Conservation (phyloP, 53 echinoderm and acorn worm genomes). For the Hippasteria phrygiana region DNA sequence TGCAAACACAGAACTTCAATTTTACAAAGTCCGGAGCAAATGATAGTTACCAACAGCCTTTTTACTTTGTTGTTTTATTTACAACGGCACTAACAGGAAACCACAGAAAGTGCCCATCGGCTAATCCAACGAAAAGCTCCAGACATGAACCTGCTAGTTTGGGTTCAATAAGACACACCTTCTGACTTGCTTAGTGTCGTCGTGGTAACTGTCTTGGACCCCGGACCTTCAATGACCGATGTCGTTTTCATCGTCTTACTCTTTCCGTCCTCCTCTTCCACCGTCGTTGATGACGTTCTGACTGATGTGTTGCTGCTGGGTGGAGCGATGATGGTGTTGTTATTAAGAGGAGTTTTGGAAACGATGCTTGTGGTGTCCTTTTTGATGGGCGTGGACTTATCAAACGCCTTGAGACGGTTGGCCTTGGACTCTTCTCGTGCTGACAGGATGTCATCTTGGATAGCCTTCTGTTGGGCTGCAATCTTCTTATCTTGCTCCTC, state of each 20-base stretch:
- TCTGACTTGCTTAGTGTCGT: slow-evolving; percentile 75
- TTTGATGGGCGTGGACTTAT: slow-evolving; percentile 26
- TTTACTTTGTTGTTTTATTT: too few species aligned
- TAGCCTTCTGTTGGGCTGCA: slow-evolving; percentile 45
- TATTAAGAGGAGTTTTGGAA: slow-evolving; percentile 23
- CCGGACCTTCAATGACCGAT: slow-evolving; percentile 73
- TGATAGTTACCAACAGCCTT: too few species aligned
- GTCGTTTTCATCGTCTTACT: slow-evolving; percentile 77
- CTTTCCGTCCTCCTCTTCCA: slow-evolving; percentile 71
- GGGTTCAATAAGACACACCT: slow-evolving; percentile 31
- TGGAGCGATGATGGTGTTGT: slow-evolving; percentile 22
- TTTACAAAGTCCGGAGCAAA: too few species aligned
- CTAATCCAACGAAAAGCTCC: not conserved
- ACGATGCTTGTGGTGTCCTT: slow-evolving; percentile 37
- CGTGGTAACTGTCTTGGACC: slow-evolving; percentile 65
- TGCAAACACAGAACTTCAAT: too few species aligned
- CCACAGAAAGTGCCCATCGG: too few species aligned
- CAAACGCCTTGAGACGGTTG: slow-evolving; percentile 33
- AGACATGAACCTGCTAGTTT: not conserved
- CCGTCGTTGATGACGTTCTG: slow-evolving; percentile 31
- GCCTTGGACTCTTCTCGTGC: slow-evolving; percentile 49
- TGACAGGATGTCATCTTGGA: slow-evolving; percentile 53
- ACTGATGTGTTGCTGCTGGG: slow-evolving; percentile 18
- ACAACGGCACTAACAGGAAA: too few species aligned
- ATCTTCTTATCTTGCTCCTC: slow-evolving; percentile 66